These are phyloP conservation scores for Chloromyia formosa DNA, from an alignment of 2,888 invertebrate species.

Conservation along the genomic window DNA sequence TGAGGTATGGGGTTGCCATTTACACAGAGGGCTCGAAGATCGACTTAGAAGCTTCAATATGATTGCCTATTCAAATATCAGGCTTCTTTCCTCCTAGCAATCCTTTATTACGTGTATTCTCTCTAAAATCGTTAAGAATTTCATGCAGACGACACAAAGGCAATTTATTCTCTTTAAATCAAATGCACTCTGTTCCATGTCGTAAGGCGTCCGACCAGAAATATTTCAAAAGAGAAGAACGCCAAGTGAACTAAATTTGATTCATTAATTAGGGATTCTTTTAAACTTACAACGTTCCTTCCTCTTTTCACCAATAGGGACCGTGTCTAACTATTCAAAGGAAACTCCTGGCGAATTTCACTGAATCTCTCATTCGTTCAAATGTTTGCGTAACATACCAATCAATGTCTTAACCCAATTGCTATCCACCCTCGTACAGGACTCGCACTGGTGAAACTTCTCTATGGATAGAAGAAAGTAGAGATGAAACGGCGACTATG, in stretches of 20 bases:
- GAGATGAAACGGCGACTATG: neutral
- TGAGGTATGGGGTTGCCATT: too few relatives aligned
- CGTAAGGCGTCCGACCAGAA: neutral
- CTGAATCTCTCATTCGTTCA: neutral
- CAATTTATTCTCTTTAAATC: too few relatives aligned
- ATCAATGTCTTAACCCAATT: constrained; percentile 11
- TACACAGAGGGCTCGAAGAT: too few relatives aligned
- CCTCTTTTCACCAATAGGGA: neutral
- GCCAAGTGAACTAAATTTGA: neutral
- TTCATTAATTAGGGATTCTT: constrained; percentile 23
- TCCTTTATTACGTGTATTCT: too few relatives aligned
- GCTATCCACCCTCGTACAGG: neutral
- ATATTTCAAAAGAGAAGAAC: neutral
- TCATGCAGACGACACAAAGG: too few relatives aligned
- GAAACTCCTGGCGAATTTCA: too few relatives aligned
- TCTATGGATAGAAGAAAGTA: neutral
- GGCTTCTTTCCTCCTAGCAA: too few relatives aligned
- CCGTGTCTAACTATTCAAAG: too few relatives aligned
- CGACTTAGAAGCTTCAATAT: too few relatives aligned
- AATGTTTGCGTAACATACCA: neutral
- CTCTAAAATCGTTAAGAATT: too few relatives aligned
- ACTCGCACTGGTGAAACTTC: neutral
- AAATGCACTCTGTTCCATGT: neutral
- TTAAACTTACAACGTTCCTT: neutral
- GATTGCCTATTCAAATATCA: too few relatives aligned